Percentiles rank a stretch among this genome's conserved stretches.
Evolutionary conservation across 2,113 vertebrate species (phyloP).

Genomic region (Cyphomyrus discorhynchus): DNA sequence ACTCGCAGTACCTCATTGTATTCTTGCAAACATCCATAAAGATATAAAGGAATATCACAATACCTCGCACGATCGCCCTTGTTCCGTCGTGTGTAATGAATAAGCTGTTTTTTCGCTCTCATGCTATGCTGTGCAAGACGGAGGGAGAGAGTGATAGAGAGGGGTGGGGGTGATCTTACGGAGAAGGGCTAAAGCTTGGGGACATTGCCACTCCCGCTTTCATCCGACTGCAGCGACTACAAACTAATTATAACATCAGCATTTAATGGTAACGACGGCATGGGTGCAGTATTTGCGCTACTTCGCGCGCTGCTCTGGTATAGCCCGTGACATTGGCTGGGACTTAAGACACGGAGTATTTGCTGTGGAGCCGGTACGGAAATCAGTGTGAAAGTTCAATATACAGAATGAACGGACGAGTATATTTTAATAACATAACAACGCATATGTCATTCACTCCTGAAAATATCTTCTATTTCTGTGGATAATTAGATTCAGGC

Average conservation of each 20-base stretch:
- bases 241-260: not conserved
- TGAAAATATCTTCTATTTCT: not conserved
- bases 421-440: not conserved
- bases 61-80: slow-evolving; percentile 3
- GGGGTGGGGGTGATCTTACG: not conserved
- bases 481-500: not conserved
- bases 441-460: not conserved
- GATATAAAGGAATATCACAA: not conserved
- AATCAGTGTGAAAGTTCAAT: not conserved
- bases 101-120: slow-evolving; percentile 1
- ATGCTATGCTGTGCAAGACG: not conserved
- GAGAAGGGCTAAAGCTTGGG: not conserved
- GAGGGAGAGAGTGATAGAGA: slow-evolving; percentile 10
- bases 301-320: not conserved
- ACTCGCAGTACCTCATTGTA: not conserved
- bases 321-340: not conserved
- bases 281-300: not conserved
- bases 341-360: not conserved
- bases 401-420: not conserved
- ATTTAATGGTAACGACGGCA: not conserved
- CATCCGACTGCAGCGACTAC: not conserved
- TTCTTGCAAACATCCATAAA: not conserved
- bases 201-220: slow-evolving; percentile 14
- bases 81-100: slow-evolving; percentile 16
- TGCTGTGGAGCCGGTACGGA: not conserved